Percentiles rank a stretch among this genome's conserved stretches.
phyloP scores from a whole-genome alignment of 53 echinoderm and acorn worm species.

The Astropecten irregularis region DNA sequence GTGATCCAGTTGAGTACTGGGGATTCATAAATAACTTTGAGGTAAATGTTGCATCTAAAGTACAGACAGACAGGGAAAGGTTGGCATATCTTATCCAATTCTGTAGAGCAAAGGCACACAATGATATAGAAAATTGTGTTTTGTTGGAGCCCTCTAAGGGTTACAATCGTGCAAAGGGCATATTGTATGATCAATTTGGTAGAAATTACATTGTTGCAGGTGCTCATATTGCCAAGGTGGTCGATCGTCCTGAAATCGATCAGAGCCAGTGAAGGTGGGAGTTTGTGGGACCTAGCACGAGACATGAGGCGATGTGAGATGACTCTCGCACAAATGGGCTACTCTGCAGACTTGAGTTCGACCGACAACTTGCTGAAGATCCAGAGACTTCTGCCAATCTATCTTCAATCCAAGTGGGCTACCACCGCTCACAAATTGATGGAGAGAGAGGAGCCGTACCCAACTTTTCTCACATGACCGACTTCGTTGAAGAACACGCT shows the following conservation, averaged over 20 bases:
- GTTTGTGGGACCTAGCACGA: constrained; percentile 65
- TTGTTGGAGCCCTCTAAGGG: constrained; percentile 42
- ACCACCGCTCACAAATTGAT: constrained; percentile 54
- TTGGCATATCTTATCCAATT: constrained; percentile 65
- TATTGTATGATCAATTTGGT: constrained; percentile 72
- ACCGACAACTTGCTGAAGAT: constrained; percentile 72
- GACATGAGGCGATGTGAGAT: constrained; percentile 80
- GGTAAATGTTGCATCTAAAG: constrained; percentile 45
- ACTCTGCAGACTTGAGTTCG: constrained; percentile 66
- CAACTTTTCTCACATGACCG: constrained; percentile 67
- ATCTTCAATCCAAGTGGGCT: constrained; percentile 67
- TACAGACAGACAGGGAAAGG: constrained; percentile 27
- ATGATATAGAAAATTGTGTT: constrained; percentile 53
- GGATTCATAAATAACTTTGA: constrained; percentile 64
- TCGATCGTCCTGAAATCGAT: constrained; percentile 50
- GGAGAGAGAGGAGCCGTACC: constrained; percentile 52
- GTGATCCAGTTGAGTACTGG: constrained; percentile 73
- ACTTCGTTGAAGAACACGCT: constrained; percentile 61
- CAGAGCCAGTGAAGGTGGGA: constrained; percentile 21
- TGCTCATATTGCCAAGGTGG: constrained; percentile 48
- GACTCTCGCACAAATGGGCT: constrained; percentile 67
- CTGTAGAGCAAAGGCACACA: constrained; percentile 54
- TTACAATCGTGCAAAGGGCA: constrained; percentile 32
- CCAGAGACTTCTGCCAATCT: constrained; percentile 61
- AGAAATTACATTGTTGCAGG: constrained; percentile 57